These are phyloP conservation scores for Limnodromus scolopaceus DNA, from an alignment of 2,797 vertebrate species.

Conservation along the genomic window DNA sequence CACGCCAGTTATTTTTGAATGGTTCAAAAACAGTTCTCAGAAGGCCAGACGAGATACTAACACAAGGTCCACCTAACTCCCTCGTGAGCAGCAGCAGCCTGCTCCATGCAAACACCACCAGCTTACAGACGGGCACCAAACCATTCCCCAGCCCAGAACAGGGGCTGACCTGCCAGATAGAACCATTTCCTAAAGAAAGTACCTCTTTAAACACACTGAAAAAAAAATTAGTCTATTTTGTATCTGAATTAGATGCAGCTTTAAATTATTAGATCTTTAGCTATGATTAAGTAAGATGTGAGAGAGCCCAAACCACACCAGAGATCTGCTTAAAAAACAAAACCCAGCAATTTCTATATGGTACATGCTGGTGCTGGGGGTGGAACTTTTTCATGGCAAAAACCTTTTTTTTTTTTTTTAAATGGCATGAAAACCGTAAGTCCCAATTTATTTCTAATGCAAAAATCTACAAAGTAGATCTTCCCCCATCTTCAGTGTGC, in stretches of 20 bases:
- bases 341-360: neutral
- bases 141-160: neutral
- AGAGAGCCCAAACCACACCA: neutral
- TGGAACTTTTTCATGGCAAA: neutral
- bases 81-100: accelerated
- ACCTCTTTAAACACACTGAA: neutral
- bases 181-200: neutral
- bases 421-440: neutral
- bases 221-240: neutral
- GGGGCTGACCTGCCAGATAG: neutral
- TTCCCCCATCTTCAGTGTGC: neutral
- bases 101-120: neutral
- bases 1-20: neutral
- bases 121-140: neutral
- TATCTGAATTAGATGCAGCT: neutral
- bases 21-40: neutral
- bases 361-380: neutral
- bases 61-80: neutral
- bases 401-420: neutral
- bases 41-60: neutral
- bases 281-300: neutral
- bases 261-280: neutral
- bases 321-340: neutral
- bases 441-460: neutral
- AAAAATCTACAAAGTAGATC: neutral